Evolutionary conservation across 2,888 invertebrate species (phyloP), one percentile per base, ranked within the genome.

Genomic region (Latheticus oryzae): DNA sequence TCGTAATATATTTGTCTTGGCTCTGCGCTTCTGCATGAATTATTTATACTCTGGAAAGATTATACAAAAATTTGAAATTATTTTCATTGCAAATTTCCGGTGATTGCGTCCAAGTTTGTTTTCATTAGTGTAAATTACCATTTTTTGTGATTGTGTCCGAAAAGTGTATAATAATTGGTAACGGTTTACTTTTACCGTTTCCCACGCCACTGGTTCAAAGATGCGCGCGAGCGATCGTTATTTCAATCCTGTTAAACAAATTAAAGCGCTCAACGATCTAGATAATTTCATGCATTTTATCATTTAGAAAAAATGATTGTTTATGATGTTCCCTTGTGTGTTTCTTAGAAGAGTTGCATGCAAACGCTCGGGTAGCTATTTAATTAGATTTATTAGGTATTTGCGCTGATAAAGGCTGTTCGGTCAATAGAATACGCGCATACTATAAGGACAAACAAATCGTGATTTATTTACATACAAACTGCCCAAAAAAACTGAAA

Each of bases 381-480:
- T 71, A 72, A 72, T 72, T 72, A 72, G 72, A 72, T 72, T 72
- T 72, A 72, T 71, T 63, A 63, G 64, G 65, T 64, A 70, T 70
- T 67, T 65, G 64, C 62, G 23, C 58, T 54, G 60, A 64, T 61
- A 61, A 61, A 58, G 50, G 55, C 51, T 32, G 26, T 11, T 42
- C 47, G 40, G 52, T 2, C 26, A 21, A 3, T 13, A 13, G n/a
- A n/a, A n/a, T n/a, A n/a, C n/a, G n/a, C n/a, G n/a, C n/a, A n/a
- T n/a, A n/a, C n/a, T n/a, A n/a, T n/a, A n/a, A n/a, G n/a, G n/a
- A n/a, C n/a, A n/a, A n/a, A n/a, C n/a, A n/a, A n/a, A n/a, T n/a
- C n/a, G n/a, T n/a, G n/a, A n/a, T n/a, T n/a, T n/a, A n/a, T n/a
- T n/a, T n/a, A n/a, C n/a, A n/a, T n/a, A n/a, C n/a, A n/a, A n/a